Evolutionary conservation across 1,140 invertebrate species (phyloP).

Genomic region (Hydropsyche tenuis): DNA sequence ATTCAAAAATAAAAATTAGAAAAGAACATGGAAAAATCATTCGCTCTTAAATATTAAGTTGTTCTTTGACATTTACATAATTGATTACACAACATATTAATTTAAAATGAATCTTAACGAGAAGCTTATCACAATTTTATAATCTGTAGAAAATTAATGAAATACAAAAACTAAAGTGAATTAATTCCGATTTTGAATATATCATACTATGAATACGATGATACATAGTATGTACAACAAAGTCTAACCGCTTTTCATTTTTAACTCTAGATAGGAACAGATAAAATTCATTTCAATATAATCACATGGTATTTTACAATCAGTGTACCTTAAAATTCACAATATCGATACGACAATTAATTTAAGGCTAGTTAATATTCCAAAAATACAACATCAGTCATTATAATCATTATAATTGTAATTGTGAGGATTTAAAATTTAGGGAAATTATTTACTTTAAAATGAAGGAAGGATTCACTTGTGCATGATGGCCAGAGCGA

Average conservation of each 20-base stretch:
- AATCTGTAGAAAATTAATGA: too few species aligned
- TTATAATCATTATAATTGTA: constrained; percentile 42
- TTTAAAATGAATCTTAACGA: too few species aligned
- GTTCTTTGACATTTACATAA: too few species aligned
- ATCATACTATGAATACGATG: too few species aligned
- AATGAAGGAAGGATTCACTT: constrained; percentile 48
- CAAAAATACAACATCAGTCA: constrained; percentile 50
- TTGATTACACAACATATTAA: too few species aligned
- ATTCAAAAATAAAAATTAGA: too few species aligned
- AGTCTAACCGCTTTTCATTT: constrained; percentile 29
- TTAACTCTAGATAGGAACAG: constrained; percentile 47
- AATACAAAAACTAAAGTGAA: too few species aligned
- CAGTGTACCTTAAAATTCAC: constrained; percentile 16
- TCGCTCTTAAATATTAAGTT: too few species aligned
- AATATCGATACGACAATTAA: constrained; percentile 26
- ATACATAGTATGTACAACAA: not conserved
- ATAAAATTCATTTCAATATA: constrained; percentile 44
- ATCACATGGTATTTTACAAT: constrained; percentile 30
- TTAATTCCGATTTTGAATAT: too few species aligned
- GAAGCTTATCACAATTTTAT: too few species aligned
- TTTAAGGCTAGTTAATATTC: constrained; percentile 48
- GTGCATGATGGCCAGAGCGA: constrained; percentile 40
- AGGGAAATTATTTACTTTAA: constrained; percentile 39
- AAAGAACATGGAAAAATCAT: too few species aligned
- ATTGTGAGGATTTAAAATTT: constrained; percentile 31